These are phyloP conservation scores for Siniperca obscura DNA, from an alignment of 2,797 vertebrate genomes.

Conservation along the genomic window DNA sequence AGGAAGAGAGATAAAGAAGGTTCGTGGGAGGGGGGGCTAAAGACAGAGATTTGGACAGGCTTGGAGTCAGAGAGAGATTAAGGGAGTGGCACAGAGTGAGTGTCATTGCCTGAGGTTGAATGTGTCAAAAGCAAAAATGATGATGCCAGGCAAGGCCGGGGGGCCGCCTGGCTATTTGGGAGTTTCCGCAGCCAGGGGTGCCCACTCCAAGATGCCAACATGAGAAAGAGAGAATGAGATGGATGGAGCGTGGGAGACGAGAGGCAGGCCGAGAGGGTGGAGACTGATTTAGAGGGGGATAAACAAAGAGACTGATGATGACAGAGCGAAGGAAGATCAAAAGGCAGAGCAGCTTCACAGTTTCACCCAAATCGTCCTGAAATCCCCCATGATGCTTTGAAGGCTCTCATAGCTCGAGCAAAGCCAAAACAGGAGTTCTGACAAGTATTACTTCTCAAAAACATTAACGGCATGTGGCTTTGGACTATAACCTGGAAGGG, in stretches of 20 bases:
- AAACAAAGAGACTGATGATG: slow-evolving; percentile 65
- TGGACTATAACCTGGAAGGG: slow-evolving; percentile 28
- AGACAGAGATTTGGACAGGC: slow-evolving; percentile 40
- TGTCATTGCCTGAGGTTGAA: slow-evolving; percentile 62
- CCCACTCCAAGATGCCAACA: slow-evolving; percentile 49
- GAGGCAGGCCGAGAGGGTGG: slow-evolving; percentile 9
- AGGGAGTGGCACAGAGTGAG: slow-evolving; percentile 45
- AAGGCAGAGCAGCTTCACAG: slow-evolving; percentile 34
- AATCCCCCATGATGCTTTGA: slow-evolving; percentile 41
- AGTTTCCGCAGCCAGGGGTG: slow-evolving; percentile 48
- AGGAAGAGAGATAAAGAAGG: slow-evolving; percentile 50
- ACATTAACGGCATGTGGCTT: slow-evolving; percentile 27
- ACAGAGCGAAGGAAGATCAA: slow-evolving; percentile 48
- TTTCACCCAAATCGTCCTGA: slow-evolving; percentile 46
- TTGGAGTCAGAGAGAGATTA: slow-evolving; percentile 61
- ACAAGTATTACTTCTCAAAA: slow-evolving; percentile 16
- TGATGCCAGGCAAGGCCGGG: slow-evolving; percentile 45
- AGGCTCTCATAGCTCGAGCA: slow-evolving; percentile 22
- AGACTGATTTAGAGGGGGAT: slow-evolving; percentile 57
- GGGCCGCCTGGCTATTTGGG: slow-evolving; percentile 40
- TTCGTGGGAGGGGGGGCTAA: background rate
- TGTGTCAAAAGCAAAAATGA: slow-evolving; percentile 67
- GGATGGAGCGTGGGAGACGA: slow-evolving; percentile 18
- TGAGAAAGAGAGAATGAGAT: slow-evolving; percentile 47
- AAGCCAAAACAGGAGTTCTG: slow-evolving; percentile 36